phyloP scores from a whole-genome alignment of 2,797 vertebrate species.

The Steatocranus sp. region DNA sequence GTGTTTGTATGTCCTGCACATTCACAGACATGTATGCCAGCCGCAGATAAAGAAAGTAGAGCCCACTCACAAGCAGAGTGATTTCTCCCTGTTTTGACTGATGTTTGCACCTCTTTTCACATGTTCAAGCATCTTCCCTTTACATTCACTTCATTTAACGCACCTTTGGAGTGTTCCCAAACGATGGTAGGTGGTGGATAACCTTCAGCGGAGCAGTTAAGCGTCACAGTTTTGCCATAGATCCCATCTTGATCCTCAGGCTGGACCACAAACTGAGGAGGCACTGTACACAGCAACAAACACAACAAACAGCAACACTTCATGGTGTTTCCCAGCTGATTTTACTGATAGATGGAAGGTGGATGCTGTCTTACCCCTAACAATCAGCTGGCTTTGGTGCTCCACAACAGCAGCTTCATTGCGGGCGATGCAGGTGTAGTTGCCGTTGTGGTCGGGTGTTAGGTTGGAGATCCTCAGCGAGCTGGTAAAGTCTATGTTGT shows the following conservation, averaged over 20 bases:
- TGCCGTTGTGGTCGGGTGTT: constrained; percentile 95
- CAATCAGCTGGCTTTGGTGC: constrained; percentile 96
- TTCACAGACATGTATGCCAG: background rate
- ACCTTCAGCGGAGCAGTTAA: constrained; percentile 97
- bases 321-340: background rate
- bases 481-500: constrained; percentile 99
- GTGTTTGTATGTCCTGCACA: background rate
- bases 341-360: background rate
- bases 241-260: constrained; percentile 97
- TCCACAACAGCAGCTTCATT: constrained; percentile 94
- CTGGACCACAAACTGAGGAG: constrained; percentile 97
- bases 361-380: constrained; percentile 82
- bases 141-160: background rate
- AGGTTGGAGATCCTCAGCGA: constrained; percentile 96
- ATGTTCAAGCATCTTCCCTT: background rate
- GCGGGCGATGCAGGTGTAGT: constrained; percentile 96
- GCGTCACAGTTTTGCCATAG: constrained; percentile 94
- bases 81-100: background rate
- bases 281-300: constrained; percentile 77
- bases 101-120: background rate
- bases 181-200: constrained; percentile 96
- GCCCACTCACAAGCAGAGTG: background rate
- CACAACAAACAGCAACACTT: background rate
- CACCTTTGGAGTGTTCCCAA: constrained; percentile 99
- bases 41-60: constrained; percentile 3